These are phyloP conservation scores for Pomacea maculata DNA, from an alignment of 1,140 invertebrate genomes.

Conservation along the genomic window DNA sequence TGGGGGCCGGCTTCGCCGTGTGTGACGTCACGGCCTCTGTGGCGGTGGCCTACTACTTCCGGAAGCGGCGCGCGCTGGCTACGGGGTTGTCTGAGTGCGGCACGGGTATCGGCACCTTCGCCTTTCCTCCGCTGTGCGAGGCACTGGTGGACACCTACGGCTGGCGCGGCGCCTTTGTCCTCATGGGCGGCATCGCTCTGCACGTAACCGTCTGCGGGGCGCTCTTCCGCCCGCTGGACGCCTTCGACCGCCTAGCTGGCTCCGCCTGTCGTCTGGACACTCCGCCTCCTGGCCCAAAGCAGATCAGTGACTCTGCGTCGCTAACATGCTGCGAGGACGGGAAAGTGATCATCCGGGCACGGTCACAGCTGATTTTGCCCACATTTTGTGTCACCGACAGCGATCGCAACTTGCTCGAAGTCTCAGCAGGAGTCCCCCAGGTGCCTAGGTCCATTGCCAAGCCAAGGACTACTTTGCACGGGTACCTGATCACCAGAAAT, in stretches of 20 bases:
- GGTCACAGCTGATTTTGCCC: constrained; percentile 51
- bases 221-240: constrained; percentile 79
- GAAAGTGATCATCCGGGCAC: constrained; percentile 35
- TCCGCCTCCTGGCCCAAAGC: constrained; percentile 14
- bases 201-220: constrained; percentile 80
- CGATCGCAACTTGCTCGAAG: background rate
- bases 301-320: constrained; percentile 6
- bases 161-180: constrained; percentile 74
- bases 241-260: constrained; percentile 41
- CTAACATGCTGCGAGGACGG: background rate
- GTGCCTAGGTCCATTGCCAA: no score
- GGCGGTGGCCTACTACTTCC: constrained; percentile 90
- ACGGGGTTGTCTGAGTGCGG: constrained; percentile 81
- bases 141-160: constrained; percentile 58
- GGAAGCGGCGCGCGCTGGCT: constrained; percentile 87
- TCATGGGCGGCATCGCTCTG: constrained; percentile 82
- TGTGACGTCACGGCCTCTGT: constrained; percentile 79
- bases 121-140: constrained; percentile 59
- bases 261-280: constrained; percentile 20
- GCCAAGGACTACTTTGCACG: no score
- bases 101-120: constrained; percentile 63
- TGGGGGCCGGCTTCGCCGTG: constrained; percentile 86
- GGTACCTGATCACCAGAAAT: no score
- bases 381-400: constrained; percentile 36
- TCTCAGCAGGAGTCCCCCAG: constrained; percentile 4